Conservation (phyloP, 2,888 invertebrate species). For the Lasius platythorax region DNA sequence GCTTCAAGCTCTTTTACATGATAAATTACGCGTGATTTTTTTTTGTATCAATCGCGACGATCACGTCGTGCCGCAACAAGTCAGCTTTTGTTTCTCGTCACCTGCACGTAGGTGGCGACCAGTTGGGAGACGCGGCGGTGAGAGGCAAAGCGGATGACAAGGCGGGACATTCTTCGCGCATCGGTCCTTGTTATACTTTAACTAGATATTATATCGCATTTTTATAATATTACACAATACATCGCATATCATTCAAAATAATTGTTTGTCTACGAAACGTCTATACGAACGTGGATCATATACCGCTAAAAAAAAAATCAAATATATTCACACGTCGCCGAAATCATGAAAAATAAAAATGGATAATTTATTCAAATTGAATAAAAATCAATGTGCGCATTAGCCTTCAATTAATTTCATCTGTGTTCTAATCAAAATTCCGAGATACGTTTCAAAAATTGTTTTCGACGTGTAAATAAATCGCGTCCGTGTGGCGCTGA, state of each 20-base stretch:
- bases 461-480: slow-evolving; percentile 6
- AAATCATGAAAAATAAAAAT: not conserved
- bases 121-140: slow-evolving; percentile 16
- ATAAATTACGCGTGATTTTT: slow-evolving; percentile 73
- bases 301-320: not conserved
- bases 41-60: slow-evolving; percentile 66
- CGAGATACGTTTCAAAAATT: not conserved
- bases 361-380: not conserved
- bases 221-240: not conserved
- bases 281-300: not conserved
- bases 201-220: not conserved
- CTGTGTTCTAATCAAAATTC: not conserved
- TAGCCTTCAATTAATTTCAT: not conserved
- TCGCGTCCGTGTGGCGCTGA: slow-evolving; percentile 10
- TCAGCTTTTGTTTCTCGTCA: slow-evolving; percentile 67
- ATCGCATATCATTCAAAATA: not conserved
- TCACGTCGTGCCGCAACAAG: slow-evolving; percentile 40
- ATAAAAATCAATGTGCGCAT: not conserved
- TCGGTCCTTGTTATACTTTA: not conserved
- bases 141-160: not conserved
- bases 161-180: not conserved
- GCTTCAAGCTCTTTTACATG: slow-evolving; percentile 67
- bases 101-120: slow-evolving; percentile 63
- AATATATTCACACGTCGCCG: not conserved
- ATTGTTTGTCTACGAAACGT: not conserved